Evolutionary conservation across 2,797 vertebrate species (phyloP), one percentile per base, ranked within the genome.

Genomic region (Ptychadena robeensis): DNA sequence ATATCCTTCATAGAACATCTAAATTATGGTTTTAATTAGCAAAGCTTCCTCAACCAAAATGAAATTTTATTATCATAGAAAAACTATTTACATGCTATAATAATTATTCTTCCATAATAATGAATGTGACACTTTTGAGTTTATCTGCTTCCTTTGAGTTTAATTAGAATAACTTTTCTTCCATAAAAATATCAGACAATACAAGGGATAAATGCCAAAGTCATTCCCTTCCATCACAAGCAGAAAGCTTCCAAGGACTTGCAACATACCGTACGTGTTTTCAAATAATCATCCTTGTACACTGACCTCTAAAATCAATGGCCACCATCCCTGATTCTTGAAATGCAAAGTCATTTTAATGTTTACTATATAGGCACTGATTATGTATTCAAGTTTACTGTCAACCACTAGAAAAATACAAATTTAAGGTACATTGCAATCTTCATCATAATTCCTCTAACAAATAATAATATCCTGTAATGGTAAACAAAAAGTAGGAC

Each of bases 1-100:
- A 64, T 66, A 44, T 77, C 74, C 74, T 77, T 77, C 74, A 77
- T 66, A 27, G 18, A 22, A 28, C 35, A 74, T 27, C 27, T 40
- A 53, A 64, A n/a, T 40, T 1, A 63, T 77, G 65, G 11, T 30
- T 75, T 63, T 38, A 38, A 35, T 35, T 44, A 40, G 40, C 74
- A 66, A 66, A 40, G 63, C 28, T 28, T 32, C 22, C 37, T 48
- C 15, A 9, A 48, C 28, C 34, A 12, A 65, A 74, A 63, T 28
- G 12, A 63, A 25, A 9, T 25, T 31, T 35, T 9, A 30, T 34
- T 59, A 61, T 9, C 15, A 66, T 31, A 77, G 25, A 15, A 77
- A 44, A 66, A 77, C 28, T 66, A 65, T 66, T 65, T 76, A 76
- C 73, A 76, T 35, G 40, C n/a, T 44, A 65, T 40, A 37, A 14